Evolutionary conservation across 2,797 vertebrate genomes (phyloP), one percentile per base, ranked within the genome.

Genomic region (Macroramphosus scolopax): DNA sequence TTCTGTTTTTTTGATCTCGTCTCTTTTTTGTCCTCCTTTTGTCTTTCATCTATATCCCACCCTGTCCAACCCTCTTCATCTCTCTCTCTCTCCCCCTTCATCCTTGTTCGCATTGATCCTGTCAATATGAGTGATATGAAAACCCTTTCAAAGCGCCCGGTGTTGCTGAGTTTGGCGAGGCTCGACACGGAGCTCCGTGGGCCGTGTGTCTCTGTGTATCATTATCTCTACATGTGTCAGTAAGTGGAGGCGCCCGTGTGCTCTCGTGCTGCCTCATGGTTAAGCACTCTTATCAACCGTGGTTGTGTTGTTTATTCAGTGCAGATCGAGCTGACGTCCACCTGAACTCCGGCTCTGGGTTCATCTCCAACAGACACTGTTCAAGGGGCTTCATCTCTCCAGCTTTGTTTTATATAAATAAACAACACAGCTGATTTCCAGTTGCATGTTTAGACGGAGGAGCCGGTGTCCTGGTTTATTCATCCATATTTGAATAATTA

Each of bases 241-340:
- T 47, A 22, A n/a, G n/a, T n/a, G n/a, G n/a, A n/a, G n/a, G n/a
- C n/a, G n/a, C n/a, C n/a, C n/a, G n/a, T n/a, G n/a, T n/a, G n/a
- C n/a, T n/a, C n/a, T n/a, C n/a, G n/a, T n/a, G n/a, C n/a, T n/a
- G n/a, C n/a, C n/a, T n/a, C n/a, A n/a, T n/a, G n/a, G 42, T 58
- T 60, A 68, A 59, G 55, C 60, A 47, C 33, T 2, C 45, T 76
- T 78, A 81, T 83, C 77, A 44, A n/a, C 57, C 46, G 16, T 24
- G 8, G 9, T 51, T 44, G 53, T 17, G 11, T 47, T 53, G 72
- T 60, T 60, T 72, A 67, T 62, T 72, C 34, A 33, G 50, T 46
- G 12, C 7, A 61, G 71, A 75, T 75, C 48, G 32, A 51, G 30
- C 48, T 46, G 73, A 78, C 81, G 73, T 65, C 63, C 54, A 69